Evolutionary conservation across 2,113 vertebrate genomes (phyloP), one percentile per base, ranked within the genome.

Genomic region (Hyaena hyaena): DNA sequence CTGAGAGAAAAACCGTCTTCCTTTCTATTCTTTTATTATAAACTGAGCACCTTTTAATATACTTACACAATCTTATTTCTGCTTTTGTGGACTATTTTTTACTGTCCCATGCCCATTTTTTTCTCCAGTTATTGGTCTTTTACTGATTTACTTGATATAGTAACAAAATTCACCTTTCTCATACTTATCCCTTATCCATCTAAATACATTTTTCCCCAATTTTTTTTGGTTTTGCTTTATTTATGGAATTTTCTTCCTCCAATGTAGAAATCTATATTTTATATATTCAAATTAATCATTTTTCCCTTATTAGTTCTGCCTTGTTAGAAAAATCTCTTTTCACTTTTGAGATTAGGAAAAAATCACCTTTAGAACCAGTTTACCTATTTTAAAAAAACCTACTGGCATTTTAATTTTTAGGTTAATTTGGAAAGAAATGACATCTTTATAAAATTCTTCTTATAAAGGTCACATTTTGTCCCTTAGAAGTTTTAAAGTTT

Each of bases 401-500:
- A 61, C 0, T 24, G n/a, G 50, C 10, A 35, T 45, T 87, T 82
- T 45, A 90, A 77, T 61, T 82, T 77, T 90, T 93, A 88, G 28
- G 55, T 83, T n/a, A 84, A 63, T 35, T 76, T 76, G 61, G 69
- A 85, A 14, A 90, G 58, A 85, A 91, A 93, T 80, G 26, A 68
- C 39, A 81, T 58, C 39, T 84, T 76, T 43, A 55, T 80, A 74
- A 92, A 95, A 88, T 50, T 63, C 28, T 58, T 50, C 43, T 6
- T 33, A 74, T 74, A 82, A 95, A 77, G 33, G 26, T 90, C 48
- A 89, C 10, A 74, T 7, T 90, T n/a, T 81, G 39, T 68, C 39
- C 63, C 69, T 80, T 26, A 82, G 58, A 93, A 95, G 4, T 90
- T 92, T 87, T 50, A 45, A 84, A 53, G 87, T 86, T 68, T 96